Evolutionary conservation across 2,797 vertebrate species (phyloP), one percentile per base, ranked within the genome.

Genomic region (Enteromius viviparus): DNA sequence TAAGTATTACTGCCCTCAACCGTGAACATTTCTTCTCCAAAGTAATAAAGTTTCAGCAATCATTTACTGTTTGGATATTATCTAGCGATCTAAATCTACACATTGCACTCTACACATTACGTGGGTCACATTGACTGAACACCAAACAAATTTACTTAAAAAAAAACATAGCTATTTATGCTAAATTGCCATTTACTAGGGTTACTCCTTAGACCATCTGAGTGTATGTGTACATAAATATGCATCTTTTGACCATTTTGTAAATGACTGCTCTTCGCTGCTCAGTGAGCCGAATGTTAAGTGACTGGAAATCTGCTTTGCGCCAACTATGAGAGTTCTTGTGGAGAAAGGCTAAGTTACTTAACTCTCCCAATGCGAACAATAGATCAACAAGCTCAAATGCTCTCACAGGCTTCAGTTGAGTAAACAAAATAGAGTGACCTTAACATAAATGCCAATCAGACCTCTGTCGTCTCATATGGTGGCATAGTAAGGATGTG

Each of bases 371-470:
- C 81, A 82, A 76, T 55, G 37, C 23, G 62, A 55, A 64, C 70
- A 51, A 81, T 75, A 81, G 81, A 82, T 82, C 72, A 82, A 55
- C 64, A 53, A 66, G 66, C 79, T 40, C 74, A 81, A 66, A 62
- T 21, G 64, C 82, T 49, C 53, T 78, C 49, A 68, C 45, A 75
- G 65, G 62, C 74, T 42, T 78, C 55, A 69, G 49, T 55, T 58
- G 60, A 81, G 58, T 64, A 76, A 76, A 85, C 81, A 74, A 83
- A 82, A 83, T 55, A 62, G 72, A 87, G 47, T 78, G 77, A 83
- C 84, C 86, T 87, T 85, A 84, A 42, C 45, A 72, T 79, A 84
- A 85, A 87, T 84, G 81, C 64, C 82, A 87, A 78, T 78, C 37
- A 74, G 76, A 66, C 60, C 62, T 66, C 34, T 72, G 68, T 78